Evolutionary conservation across 2,888 invertebrate genomes (phyloP).

Genomic region (Eledone cirrhosa): DNA sequence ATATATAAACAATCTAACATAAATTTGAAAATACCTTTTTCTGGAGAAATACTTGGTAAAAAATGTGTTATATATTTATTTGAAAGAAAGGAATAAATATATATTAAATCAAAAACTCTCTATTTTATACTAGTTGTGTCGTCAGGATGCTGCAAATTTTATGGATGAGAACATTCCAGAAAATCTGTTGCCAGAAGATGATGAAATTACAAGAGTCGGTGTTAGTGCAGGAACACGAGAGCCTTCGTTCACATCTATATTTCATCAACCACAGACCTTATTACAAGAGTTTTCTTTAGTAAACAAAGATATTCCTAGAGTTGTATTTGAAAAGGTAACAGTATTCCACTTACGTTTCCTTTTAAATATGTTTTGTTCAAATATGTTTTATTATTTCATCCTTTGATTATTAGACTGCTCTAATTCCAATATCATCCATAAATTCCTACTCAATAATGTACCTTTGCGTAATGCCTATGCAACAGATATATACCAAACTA

Average conservation of each 20-base stretch:
- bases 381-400: too few species aligned
- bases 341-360: not conserved
- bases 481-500: too few species aligned
- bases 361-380: not conserved
- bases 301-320: slow-evolving; percentile 79
- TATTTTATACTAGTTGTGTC: not conserved
- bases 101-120: not conserved
- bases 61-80: too few species aligned
- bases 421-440: too few species aligned
- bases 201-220: not conserved
- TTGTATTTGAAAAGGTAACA: slow-evolving; percentile 70
- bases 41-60: too few species aligned
- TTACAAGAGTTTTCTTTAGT: slow-evolving; percentile 81
- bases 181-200: not conserved
- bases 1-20: too few species aligned
- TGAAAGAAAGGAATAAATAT: too few species aligned
- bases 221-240: not conserved
- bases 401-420: too few species aligned
- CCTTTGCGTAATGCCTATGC: too few species aligned
- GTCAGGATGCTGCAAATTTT: slow-evolving; percentile 14
- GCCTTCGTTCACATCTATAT: not conserved
- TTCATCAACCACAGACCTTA: slow-evolving; percentile 71
- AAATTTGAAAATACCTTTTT: too few species aligned
- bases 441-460: too few species aligned
- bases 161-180: slow-evolving; percentile 11